Base-by-base conservation (phyloP, 2,113 vertebrate genomes). In the Dissostichus mawsoni region DNA sequence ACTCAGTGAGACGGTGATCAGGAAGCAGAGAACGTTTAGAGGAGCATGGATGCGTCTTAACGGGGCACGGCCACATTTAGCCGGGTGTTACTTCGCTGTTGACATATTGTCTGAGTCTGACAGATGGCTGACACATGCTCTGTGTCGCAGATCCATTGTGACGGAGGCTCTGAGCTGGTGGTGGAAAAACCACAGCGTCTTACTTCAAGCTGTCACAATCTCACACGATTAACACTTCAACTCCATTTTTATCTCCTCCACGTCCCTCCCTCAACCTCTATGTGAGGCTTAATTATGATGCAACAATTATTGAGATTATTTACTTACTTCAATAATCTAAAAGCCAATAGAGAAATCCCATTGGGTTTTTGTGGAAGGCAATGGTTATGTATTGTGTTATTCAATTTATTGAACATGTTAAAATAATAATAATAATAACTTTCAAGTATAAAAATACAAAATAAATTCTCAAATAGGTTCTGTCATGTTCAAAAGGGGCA, bases 101-200 rank as follows among this genome's bases (percentile, higher is more conserved):
- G 90, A 88, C 88, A 82, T 79, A 83, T 85, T 90, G 87, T 87
- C 69, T 77, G 86, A 91, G 89, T 87, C 69, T 77, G 86, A 91
- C 92, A 91, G 90, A 90, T 89, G 88, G 89, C 70, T 58, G 83
- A 87, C 85, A 90, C 87, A 84, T 81, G 89, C 81, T 81, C 69
- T 7, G 62, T 52, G 81, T 78, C 74, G 64, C 84, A 16, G 86
- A 52, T 18, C 74, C 76, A 68, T 83, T 80, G 82, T 14, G 76
- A 74, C 78, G 69, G 75, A 82, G 75, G 64, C 29, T 6, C 59
- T 29, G 74, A 67, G 68, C 53, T 47, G 74, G 76, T 33, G 81
- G 65, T 64, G 76, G 53, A 68, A 70, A 78, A 74, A 73, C 58
- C 72, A 78, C 82, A 48, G 50, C 12, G 58, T 82, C 74, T 80